These are phyloP conservation scores for Cephalopachus bancanus DNA, from an alignment of 2,797 vertebrate species.

Conservation along the genomic window DNA sequence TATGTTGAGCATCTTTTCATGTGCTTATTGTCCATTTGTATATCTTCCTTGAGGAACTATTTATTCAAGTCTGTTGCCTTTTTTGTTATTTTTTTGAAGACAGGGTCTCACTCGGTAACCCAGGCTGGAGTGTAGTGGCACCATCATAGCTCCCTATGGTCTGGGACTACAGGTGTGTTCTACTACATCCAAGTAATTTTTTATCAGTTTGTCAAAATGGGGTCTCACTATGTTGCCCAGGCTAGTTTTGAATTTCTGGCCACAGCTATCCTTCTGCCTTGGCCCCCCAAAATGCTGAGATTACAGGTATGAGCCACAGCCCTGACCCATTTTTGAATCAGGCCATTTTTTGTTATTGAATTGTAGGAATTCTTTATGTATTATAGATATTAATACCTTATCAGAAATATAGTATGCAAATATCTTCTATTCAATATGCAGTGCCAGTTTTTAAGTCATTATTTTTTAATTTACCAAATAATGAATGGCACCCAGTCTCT, in stretches of 20 bases:
- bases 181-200: no score
- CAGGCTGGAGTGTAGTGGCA: no score
- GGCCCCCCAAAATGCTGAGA: no score
- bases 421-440: neutral
- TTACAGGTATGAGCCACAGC: no score
- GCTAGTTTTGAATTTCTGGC: no score
- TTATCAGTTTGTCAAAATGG: no score
- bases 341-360: neutral
- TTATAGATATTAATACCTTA: conserved; percentile 17
- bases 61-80: neutral
- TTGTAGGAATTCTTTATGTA: conserved; percentile 21
- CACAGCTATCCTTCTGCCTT: no score
- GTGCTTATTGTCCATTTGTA: neutral
- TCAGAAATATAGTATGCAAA: neutral
- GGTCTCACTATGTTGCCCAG: no score
- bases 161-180: no score
- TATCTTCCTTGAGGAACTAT: neutral
- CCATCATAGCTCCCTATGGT: no score
- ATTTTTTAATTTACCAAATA: conserved; percentile 35
- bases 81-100: no score
- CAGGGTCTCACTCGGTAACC: no score
- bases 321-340: conserved; percentile 34
- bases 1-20: neutral
- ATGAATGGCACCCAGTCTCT: neutral
- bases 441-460: conserved; percentile 37